Percentiles rank a stretch among this genome's conserved stretches.
Evolutionary conservation across 2,113 vertebrate species (phyloP).

Genomic region (Saguinus midas): DNA sequence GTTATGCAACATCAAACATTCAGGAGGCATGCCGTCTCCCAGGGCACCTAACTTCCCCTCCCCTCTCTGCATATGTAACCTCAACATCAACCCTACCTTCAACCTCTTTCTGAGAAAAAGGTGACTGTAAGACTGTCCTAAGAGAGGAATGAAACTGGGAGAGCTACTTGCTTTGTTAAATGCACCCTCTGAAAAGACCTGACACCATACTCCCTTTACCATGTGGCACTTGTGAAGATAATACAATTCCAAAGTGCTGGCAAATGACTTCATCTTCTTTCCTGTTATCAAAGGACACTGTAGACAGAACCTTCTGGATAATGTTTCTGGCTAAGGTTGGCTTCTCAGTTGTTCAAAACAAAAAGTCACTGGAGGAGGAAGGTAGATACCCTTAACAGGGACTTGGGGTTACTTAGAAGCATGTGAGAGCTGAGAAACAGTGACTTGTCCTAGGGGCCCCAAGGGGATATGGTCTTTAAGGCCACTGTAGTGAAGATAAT

Average conservation of each 20-base stretch:
- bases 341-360: constrained; percentile 20
- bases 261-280: not conserved
- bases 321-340: not conserved
- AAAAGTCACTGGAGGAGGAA: not conserved
- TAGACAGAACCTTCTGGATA: not conserved
- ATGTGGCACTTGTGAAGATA: not conserved
- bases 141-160: not conserved
- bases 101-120: not conserved
- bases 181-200: not conserved
- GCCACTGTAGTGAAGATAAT: not conserved
- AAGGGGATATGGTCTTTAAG: not conserved
- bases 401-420: not conserved
- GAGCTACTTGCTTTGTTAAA: not conserved
- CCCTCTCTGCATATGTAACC: not conserved
- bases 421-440: not conserved
- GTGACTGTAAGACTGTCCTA: not conserved
- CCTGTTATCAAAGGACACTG: not conserved
- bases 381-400: not conserved
- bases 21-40: not conserved
- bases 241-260: not conserved
- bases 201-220: not conserved
- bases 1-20: not conserved
- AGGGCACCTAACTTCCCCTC: not conserved
- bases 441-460: not conserved
- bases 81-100: not conserved